Evolutionary conservation across 2,797 vertebrate genomes (phyloP).

Genomic region (Brachyrhaphis roseni): DNA sequence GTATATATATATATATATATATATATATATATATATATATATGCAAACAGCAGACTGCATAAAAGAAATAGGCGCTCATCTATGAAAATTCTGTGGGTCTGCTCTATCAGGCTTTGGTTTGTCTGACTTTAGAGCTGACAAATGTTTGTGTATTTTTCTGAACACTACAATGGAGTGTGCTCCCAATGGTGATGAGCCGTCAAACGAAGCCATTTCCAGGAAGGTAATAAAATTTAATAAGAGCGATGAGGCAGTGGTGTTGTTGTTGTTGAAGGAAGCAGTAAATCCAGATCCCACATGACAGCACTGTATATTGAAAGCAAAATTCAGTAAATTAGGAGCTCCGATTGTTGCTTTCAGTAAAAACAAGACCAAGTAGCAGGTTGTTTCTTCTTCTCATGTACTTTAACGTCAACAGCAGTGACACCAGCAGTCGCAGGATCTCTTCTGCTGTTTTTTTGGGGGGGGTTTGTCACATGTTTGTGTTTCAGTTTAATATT

Average conservation of each 20-base stretch:
- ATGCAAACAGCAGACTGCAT: background rate
- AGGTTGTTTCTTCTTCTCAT: slow-evolving; percentile 15
- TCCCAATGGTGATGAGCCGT: slow-evolving; percentile 56
- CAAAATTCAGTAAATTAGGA: slow-evolving; percentile 22
- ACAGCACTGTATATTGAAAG: slow-evolving; percentile 33
- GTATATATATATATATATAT: too few species aligned
- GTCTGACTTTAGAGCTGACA: slow-evolving; percentile 33
- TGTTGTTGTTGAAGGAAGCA: slow-evolving; percentile 54
- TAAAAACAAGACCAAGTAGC: slow-evolving; percentile 26
- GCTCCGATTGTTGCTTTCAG: slow-evolving; percentile 16
- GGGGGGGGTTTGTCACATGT: background rate
- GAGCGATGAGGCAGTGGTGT: slow-evolving; percentile 57
- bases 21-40: too few species aligned
- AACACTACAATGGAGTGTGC: slow-evolving; percentile 36
- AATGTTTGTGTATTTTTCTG: slow-evolving; percentile 29
- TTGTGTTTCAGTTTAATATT: background rate
- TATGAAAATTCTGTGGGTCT: background rate
- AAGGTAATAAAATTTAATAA: slow-evolving; percentile 69
- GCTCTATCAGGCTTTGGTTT: background rate
- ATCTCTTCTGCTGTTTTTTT: too few species aligned
- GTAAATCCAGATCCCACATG: slow-evolving; percentile 50
- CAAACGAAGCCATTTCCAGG: slow-evolving; percentile 63
- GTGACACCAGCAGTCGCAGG: background rate
- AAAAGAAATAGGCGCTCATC: background rate
- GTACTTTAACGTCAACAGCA: background rate